These are phyloP conservation scores for Endomychus coccineus DNA, from an alignment of 2,888 invertebrate species.

Conservation along the genomic window DNA sequence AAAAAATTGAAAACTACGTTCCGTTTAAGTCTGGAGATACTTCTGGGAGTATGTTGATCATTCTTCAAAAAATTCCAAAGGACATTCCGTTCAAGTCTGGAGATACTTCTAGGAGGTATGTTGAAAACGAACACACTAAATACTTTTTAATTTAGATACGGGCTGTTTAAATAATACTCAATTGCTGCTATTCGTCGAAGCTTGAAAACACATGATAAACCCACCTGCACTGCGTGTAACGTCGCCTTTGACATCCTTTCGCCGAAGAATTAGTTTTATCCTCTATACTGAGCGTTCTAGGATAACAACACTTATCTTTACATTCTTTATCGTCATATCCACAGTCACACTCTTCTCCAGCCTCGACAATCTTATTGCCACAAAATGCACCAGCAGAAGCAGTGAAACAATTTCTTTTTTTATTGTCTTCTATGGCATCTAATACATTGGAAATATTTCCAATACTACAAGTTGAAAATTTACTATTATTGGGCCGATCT, in stretches of 20 bases:
- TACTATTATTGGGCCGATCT: constrained; percentile 94
- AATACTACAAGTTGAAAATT: constrained; percentile 91
- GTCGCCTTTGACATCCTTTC: constrained; percentile 71
- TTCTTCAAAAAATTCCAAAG: too few species aligned
- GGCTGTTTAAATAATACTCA: too few species aligned
- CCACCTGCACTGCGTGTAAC: constrained; percentile 74
- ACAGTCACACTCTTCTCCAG: constrained; percentile 96
- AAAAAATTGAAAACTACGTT: too few species aligned
- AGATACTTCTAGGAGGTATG: too few species aligned
- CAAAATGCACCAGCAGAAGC: constrained; percentile 94
- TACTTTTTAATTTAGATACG: too few species aligned
- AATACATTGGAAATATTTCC: constrained; percentile 92
- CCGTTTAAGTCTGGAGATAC: too few species aligned
- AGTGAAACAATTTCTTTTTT: constrained; percentile 90
- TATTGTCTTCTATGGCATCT: constrained; percentile 82
- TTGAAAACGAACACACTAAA: too few species aligned
- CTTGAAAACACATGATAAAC: not conserved
- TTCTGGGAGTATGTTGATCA: too few species aligned
- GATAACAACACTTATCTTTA: constrained; percentile 85
- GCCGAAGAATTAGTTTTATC: constrained; percentile 67
- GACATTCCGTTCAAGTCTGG: too few species aligned
- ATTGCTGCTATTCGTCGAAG: constrained; percentile 8
- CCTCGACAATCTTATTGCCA: constrained; percentile 98
- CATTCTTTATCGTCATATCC: constrained; percentile 92
- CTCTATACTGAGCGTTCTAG: constrained; percentile 63